Base-by-base conservation (phyloP, 2,797 vertebrate genomes). In the Schizothorax lantsangensis region DNA sequence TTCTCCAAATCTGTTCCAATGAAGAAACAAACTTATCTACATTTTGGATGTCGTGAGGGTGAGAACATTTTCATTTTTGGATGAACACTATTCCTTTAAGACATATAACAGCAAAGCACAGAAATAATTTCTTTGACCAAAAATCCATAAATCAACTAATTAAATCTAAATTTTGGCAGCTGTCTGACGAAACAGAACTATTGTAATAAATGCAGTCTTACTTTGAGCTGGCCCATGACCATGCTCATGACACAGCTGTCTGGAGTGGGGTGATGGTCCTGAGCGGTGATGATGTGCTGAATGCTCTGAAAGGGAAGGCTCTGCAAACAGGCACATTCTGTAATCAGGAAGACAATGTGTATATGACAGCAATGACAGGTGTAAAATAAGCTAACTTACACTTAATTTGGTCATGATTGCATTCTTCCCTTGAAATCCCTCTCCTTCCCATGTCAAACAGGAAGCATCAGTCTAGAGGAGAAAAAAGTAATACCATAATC, bases 381-480 rank as follows among this genome's bases (percentile, higher is more conserved):
- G 10, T 77, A 17, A 43, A 36, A n/a, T 15, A 72, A 49, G 12
- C 3, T 2, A 47, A 92, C 92, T 84, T 92, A 96, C 96, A 86
- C 84, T 91, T 75, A 96, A 88, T 92, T 96, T 95, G 64, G 89
- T 90, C 91, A 92, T 88, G 64, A 96, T 94, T 23, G 92, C 93
- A 66, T 92, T 88, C 91, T 94, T 96, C n/a, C 96, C 95, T 71
- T 92, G 93, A 90, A 93, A 95, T 12, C 92, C 91, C 62, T 92
- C 90, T 81, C 95, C 95, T 93, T 96, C 96, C 95, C 96, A 97
- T 0, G 95, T 95, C 91, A 96, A 92, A 90, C 95, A 96, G n/a
- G 96, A 96, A 4, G 92, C 80, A 54, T 92, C 89, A 62, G 93
- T 93, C 96, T 96, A 77, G 57, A 59, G 36, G 71, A 66, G 47